These are phyloP conservation scores for Ectemnius cavifrons DNA, from an alignment of 2,888 invertebrate species.

Conservation along the genomic window DNA sequence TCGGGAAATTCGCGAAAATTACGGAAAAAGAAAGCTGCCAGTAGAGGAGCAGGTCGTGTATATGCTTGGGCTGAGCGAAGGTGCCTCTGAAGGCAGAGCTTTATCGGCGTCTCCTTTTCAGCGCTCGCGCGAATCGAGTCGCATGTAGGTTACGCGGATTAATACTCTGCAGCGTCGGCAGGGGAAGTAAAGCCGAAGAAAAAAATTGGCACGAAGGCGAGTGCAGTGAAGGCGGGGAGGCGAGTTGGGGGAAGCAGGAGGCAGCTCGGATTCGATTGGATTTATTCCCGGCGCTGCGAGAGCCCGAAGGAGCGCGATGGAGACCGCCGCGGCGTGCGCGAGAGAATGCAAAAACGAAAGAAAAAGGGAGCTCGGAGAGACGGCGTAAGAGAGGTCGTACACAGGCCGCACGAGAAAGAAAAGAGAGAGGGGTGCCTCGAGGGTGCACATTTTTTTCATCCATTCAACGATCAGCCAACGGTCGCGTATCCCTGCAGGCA, in stretches of 20 bases:
- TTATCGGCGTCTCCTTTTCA: constrained; percentile 50
- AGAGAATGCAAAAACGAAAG: constrained; percentile 27
- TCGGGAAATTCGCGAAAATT: constrained; percentile 3
- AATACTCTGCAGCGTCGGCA: constrained; percentile 41
- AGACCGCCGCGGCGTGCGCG: constrained; percentile 14
- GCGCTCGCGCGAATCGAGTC: constrained; percentile 23
- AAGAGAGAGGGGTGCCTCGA: constrained; percentile 48
- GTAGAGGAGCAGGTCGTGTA: background rate
- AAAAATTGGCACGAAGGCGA: background rate
- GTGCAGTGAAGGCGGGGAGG: background rate
- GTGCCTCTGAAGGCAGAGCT: constrained; percentile 11
- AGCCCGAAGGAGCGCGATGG: constrained; percentile 31
- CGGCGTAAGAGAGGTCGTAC: constrained; percentile 16
- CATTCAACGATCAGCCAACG: constrained; percentile 60
- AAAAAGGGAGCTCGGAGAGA: constrained; percentile 29
- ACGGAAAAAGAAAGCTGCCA: constrained; percentile 2
- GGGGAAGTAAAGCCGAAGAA: constrained; percentile 17
- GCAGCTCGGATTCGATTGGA: constrained; percentile 45
- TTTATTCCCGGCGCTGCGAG: constrained; percentile 38
- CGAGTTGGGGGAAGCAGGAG: constrained; percentile 36
- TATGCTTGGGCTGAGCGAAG: background rate
- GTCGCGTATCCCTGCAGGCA: constrained; percentile 45
- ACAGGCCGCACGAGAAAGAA: background rate
- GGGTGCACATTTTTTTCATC: constrained; percentile 49
- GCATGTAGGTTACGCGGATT: constrained; percentile 56